Conservation (phyloP, 1,140 invertebrate species). For the Parasteatoda tepidariorum region DNA sequence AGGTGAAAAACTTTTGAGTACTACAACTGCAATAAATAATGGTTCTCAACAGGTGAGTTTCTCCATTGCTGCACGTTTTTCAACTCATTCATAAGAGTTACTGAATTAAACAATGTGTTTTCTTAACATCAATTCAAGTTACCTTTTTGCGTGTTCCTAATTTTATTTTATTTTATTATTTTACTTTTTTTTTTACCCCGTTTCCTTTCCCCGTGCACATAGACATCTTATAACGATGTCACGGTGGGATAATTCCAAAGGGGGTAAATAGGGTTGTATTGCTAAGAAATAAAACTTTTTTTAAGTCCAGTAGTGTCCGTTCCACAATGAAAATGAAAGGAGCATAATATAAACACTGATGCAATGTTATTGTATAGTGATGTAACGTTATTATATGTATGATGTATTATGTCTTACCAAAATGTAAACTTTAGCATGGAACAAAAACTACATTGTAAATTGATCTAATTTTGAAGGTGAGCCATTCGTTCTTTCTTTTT, state of each 20-base stretch:
- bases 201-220: not conserved
- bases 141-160: no score
- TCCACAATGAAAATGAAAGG: not conserved
- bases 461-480: no score
- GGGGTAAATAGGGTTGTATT: conserved; percentile 11
- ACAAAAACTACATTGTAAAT: not conserved
- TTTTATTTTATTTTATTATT: no score
- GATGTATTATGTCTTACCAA: no score
- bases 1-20: no score
- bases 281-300: not conserved
- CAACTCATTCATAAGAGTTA: not conserved
- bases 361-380: no score
- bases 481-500: no score
- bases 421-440: not conserved
- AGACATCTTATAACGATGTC: conserved; percentile 25
- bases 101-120: not conserved
- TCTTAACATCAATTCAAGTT: not conserved
- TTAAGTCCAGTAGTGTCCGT: not conserved
- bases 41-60: no score
- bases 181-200: not conserved
- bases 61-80: not conserved
- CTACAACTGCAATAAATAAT: no score
- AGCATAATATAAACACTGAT: not conserved
- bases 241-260: conserved; percentile 31
- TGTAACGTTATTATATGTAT: no score